A percentile compares a stretch with the other conserved stretches of the same genome.
These are phyloP conservation scores for Oikopleura albicans DNA, from an alignment of 23 tunicate genomes.

Conservation along the genomic window DNA sequence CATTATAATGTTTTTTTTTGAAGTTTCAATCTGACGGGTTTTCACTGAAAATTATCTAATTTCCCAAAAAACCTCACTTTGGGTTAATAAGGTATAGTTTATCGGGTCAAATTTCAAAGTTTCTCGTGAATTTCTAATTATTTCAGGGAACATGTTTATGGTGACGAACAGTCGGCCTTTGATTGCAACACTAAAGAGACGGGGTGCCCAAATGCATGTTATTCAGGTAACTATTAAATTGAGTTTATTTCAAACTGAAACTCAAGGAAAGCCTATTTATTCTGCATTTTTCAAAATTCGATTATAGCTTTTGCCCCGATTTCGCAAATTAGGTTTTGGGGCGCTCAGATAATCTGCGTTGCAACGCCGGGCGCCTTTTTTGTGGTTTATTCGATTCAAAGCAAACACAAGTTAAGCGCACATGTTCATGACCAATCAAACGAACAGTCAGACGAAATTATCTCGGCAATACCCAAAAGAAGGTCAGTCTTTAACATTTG, in stretches of 20 bases:
- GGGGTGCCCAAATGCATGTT: constrained; percentile 12
- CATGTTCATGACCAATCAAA: background rate
- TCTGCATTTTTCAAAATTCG: too few relatives aligned
- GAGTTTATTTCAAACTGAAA: too few relatives aligned
- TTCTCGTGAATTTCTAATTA: background rate
- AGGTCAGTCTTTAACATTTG: background rate
- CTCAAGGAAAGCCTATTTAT: too few relatives aligned
- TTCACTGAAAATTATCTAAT: too few relatives aligned
- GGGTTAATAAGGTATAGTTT: too few relatives aligned
- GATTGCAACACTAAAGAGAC: constrained; percentile 13
- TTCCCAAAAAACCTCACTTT: too few relatives aligned
- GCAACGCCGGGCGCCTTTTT: constrained; percentile 12
- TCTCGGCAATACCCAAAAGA: background rate
- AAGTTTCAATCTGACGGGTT: too few relatives aligned
- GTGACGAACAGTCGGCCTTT: constrained; percentile 12
- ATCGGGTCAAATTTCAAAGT: background rate
- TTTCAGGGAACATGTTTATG: constrained; percentile 9
- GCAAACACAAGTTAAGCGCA: background rate
- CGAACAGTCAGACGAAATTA: background rate
- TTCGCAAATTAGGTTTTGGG: constrained; percentile 12
- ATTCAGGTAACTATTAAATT: constrained; percentile 3
- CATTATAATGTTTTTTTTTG: too few relatives aligned
- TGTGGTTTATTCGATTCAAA: background rate
- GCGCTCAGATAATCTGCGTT: constrained; percentile 10
- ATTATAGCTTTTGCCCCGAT: background rate